A percentile compares a stretch with the other conserved stretches of the same genome.
Evolutionary conservation across 2,113 vertebrate genomes (phyloP).

Genomic region (Gambusia affinis): DNA sequence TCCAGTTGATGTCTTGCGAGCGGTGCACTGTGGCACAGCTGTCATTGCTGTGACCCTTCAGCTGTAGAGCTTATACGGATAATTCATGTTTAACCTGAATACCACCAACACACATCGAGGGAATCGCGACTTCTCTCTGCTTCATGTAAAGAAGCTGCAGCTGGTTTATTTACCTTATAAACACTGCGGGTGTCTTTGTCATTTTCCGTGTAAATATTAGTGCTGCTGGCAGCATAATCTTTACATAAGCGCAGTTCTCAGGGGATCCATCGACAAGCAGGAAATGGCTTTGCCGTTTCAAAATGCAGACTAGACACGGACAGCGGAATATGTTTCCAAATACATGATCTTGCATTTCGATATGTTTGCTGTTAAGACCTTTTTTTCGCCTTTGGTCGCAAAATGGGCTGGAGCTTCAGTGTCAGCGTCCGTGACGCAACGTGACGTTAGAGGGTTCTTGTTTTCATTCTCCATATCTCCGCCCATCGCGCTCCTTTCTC

Average conservation of each 20-base stretch:
- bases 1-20: slow-evolving; percentile 27
- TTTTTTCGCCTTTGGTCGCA: slow-evolving; percentile 27
- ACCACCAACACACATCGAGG: slow-evolving; percentile 14
- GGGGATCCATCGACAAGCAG: background rate
- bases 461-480: slow-evolving; percentile 58
- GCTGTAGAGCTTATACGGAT: slow-evolving; percentile 70
- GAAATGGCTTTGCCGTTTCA: background rate
- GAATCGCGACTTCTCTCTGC: background rate
- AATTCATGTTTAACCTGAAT: slow-evolving; percentile 75
- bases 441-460: slow-evolving; percentile 60
- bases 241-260: background rate
- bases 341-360: slow-evolving; percentile 1
- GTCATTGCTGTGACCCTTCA: slow-evolving; percentile 83
- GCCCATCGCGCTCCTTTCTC: slow-evolving; percentile 29
- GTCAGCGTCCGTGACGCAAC: slow-evolving; percentile 60
- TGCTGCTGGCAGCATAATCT: slow-evolving; percentile 6
- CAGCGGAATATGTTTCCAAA: background rate
- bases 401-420: slow-evolving; percentile 42
- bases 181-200: background rate
- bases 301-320: background rate
- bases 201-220: slow-evolving; percentile 51
- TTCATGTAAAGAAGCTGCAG: background rate
- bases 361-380: slow-evolving; percentile 18
- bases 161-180: background rate
- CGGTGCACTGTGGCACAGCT: slow-evolving; percentile 66